Evolutionary conservation across 2,888 invertebrate species (phyloP).

Genomic region (Cerceris ruficornis): DNA sequence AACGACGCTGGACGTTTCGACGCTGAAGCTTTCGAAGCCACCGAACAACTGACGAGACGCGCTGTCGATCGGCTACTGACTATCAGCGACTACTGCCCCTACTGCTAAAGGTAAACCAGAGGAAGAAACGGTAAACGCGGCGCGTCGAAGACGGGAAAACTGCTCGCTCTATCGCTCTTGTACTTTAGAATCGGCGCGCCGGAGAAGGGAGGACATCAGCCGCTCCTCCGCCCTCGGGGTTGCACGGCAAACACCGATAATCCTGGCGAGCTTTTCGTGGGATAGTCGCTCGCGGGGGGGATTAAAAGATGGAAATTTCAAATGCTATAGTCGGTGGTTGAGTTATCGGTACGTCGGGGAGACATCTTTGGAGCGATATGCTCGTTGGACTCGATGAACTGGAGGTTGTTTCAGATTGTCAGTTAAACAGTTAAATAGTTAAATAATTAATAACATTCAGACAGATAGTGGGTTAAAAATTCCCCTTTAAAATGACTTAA

Average conservation of each 20-base stretch:
- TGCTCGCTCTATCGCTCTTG: slow-evolving; percentile 10
- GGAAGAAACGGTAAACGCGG: neutral
- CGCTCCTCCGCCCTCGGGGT: neutral
- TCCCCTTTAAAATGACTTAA: no score
- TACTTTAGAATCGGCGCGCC: slow-evolving; percentile 7
- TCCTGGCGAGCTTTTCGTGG: neutral
- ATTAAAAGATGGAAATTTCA: neutral
- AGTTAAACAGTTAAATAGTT: no score
- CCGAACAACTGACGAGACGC: neutral
- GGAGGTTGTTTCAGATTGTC: no score
- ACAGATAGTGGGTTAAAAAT: no score
- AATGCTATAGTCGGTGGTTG: neutral
- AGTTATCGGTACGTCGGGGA: no score
- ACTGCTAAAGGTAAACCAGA: slow-evolving; percentile 1
- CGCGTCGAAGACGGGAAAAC: neutral
- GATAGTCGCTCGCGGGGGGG: no score
- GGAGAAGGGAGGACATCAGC: slow-evolving; percentile 1
- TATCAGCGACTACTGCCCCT: neutral
- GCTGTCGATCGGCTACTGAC: neutral
- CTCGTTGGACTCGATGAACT: no score
- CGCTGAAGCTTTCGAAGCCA: slow-evolving; percentile 4
- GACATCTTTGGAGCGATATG: no score
- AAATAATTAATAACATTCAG: no score
- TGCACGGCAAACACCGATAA: slow-evolving; percentile 5
- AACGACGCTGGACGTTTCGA: neutral